phyloP scores from a whole-genome alignment of 2,797 vertebrate genomes.

The Lacerta bilineata region DNA sequence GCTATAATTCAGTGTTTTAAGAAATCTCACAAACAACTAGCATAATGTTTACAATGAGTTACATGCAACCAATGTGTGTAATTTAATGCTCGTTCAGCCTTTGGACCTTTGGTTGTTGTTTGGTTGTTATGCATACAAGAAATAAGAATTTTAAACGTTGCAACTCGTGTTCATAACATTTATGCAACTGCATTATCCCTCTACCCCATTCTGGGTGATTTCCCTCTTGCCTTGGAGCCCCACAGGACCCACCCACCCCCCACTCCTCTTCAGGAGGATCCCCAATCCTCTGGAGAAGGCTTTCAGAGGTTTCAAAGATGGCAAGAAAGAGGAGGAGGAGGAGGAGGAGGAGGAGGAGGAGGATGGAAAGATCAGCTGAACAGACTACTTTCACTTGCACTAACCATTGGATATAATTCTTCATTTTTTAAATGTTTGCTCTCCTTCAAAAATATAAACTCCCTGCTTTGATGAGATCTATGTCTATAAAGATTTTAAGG shows the following conservation, averaged over 20 bases:
- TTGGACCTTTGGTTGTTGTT: not conserved
- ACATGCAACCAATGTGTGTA: constrained; percentile 25
- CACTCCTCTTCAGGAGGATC: not conserved
- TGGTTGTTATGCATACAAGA: constrained; percentile 17
- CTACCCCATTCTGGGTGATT: not conserved
- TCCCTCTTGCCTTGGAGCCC: too few relatives aligned
- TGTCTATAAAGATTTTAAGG: not conserved
- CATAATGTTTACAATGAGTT: constrained; percentile 19
- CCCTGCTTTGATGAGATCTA: not conserved
- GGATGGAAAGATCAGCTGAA: not conserved
- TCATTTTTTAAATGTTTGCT: not conserved
- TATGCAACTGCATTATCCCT: not conserved
- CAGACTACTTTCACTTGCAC: not conserved
- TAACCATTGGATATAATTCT: not conserved
- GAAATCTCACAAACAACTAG: constrained; percentile 33
- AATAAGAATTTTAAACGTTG: not conserved
- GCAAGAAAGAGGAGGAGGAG: not conserved
- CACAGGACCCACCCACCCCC: not conserved
- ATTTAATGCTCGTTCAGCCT: not conserved
- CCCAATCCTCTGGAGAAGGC: too few relatives aligned
- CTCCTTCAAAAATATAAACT: not conserved
- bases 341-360: not conserved
- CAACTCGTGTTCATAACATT: not conserved
- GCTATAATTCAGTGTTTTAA: constrained; percentile 39
- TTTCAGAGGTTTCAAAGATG: not conserved